Evolutionary conservation across 2,113 vertebrate species (phyloP), one percentile per base, ranked within the genome.

Genomic region (Oryctolagus cuniculus): DNA sequence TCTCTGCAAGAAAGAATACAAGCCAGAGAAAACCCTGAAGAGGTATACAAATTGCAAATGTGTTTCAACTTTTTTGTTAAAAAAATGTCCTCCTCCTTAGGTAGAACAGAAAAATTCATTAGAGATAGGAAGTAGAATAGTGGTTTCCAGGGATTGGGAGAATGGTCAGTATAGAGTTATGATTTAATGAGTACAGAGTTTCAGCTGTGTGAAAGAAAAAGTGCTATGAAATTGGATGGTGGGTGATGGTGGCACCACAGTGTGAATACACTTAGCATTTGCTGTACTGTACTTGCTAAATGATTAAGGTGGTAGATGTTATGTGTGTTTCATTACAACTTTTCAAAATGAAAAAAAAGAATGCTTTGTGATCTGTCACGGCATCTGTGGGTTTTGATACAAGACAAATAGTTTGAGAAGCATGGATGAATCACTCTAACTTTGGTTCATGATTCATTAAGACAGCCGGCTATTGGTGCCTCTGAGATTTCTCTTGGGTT

Each of bases 1-100:
- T 99, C 99, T 61, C 97, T 99, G 90, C 98, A 98, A 84, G 99
- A 98, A 74, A 98, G 99, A 97, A 99, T 99, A 93, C 98, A 99
- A 98, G 99, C 99, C 80, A 98, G 95, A 29, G 98, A 99, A 61
- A 97, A 99, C 94, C 99, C 99, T 69, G 98, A 99, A 66, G 98
- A 99, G 99, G 99, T 99, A 97, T n/a, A 13, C 1, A 16, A 19
- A 5, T 64, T 78, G 70, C 67, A n/a, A 84, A 77, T 87, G 66
- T 15, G 5, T 86, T 93, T 36, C 11, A 89, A 86, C n/a, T 2
- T 27, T 89, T 92, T 31, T 16, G 16, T 49, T 64, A 38, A 86
- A 72, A n/a, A 73, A 61, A 36, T 67, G 51, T 34, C 0, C 12
- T 38, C 3, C 83, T 92, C 25, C n/a, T 36, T 89, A 36, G 67